These are phyloP conservation scores for Bombus vancouverensis DNA, from an alignment of 1,140 invertebrate genomes.

Conservation along the genomic window DNA sequence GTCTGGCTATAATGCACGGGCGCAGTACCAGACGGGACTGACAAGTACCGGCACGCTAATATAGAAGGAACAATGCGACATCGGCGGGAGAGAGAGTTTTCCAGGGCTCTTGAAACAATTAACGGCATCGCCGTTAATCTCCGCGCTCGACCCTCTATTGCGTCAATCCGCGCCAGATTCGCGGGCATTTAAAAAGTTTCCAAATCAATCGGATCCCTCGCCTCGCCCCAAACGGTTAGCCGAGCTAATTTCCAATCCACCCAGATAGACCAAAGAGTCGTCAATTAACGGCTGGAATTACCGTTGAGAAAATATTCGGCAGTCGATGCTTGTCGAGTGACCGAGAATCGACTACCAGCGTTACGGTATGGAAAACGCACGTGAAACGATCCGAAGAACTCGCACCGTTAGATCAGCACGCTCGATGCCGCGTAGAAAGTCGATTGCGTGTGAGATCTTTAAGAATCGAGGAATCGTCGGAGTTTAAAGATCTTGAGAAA, in stretches of 20 bases:
- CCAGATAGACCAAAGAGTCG: not conserved
- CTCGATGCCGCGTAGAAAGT: not conserved
- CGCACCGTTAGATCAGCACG: not conserved
- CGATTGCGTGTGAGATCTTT: not conserved
- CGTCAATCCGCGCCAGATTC: constrained; percentile 45
- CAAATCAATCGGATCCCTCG: constrained; percentile 15
- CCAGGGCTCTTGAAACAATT: constrained; percentile 62
- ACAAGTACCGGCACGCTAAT: constrained; percentile 58
- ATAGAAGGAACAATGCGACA: constrained; percentile 58
- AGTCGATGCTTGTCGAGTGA: not conserved
- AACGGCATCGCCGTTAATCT: constrained; percentile 55
- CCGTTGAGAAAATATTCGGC: not conserved
- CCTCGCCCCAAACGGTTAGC: not conserved
- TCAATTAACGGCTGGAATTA: not conserved
- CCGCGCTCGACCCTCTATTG: constrained; percentile 42
- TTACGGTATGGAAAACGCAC: not conserved
- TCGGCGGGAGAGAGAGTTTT: constrained; percentile 33
- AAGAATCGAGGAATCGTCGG: too few relatives aligned
- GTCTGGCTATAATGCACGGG: constrained; percentile 46
- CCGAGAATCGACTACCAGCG: not conserved
- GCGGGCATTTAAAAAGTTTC: constrained; percentile 34
- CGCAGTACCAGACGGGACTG: constrained; percentile 33
- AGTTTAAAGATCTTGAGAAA: too few relatives aligned
- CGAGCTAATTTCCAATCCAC: constrained; percentile 18
- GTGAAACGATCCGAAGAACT: too few relatives aligned